These are phyloP conservation scores for Microdon myrmicae DNA, from an alignment of 2,888 invertebrate species.

Conservation along the genomic window DNA sequence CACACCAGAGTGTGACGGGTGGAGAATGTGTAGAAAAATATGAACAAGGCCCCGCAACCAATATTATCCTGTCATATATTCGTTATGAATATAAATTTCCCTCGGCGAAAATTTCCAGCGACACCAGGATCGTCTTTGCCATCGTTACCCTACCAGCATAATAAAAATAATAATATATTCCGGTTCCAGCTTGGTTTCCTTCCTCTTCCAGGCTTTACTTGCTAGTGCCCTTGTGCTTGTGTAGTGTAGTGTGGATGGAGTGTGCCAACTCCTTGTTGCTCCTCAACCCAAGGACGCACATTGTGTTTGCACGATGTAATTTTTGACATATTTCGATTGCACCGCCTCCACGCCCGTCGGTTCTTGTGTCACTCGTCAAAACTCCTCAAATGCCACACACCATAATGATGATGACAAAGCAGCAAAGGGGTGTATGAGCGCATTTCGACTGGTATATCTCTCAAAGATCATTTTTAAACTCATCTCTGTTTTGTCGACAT, in stretches of 20 bases:
- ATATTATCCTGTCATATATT: slow-evolving; percentile 52
- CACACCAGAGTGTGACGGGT: slow-evolving; percentile 1
- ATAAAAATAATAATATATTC: slow-evolving; percentile 51
- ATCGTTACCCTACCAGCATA: neutral
- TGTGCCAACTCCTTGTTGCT: slow-evolving; percentile 24
- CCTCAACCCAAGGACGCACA: slow-evolving; percentile 5
- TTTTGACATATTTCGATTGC: slow-evolving; percentile 44
- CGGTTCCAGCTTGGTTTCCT: slow-evolving; percentile 41
- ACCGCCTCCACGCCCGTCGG: too few species aligned
- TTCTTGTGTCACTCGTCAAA: too few species aligned
- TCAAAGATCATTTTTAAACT: slow-evolving; percentile 31
- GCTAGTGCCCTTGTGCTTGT: slow-evolving; percentile 18
- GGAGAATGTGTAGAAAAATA: slow-evolving; percentile 3
- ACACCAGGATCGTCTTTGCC: slow-evolving; percentile 14
- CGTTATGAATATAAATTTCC: slow-evolving; percentile 58
- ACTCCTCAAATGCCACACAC: too few species aligned
- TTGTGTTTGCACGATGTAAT: slow-evolving; percentile 22
- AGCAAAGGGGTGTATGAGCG: slow-evolving; percentile 43
- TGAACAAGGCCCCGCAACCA: slow-evolving; percentile 47
- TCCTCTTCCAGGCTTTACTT: slow-evolving; percentile 20
- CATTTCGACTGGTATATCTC: slow-evolving; percentile 16
- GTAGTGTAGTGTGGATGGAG: too few species aligned
- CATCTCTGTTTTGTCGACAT: slow-evolving; percentile 7
- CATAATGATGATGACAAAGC: slow-evolving; percentile 46
- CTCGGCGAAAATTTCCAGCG: slow-evolving; percentile 51